phyloP scores from a whole-genome alignment of 2,113 vertebrate species.

The Scomber scombrus region DNA sequence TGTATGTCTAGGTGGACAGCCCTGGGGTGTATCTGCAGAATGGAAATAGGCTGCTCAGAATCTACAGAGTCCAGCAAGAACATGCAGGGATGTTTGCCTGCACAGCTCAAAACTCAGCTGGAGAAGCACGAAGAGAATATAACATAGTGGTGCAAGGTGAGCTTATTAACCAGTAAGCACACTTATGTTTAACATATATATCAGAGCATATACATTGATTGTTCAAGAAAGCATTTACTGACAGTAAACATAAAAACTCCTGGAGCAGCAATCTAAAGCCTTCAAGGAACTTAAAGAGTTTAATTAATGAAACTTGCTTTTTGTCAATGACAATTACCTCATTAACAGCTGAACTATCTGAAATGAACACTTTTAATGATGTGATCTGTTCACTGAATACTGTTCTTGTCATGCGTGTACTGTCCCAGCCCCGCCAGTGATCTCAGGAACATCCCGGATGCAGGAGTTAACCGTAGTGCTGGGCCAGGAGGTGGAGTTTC shows the following conservation, averaged over 20 bases:
- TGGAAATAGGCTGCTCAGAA: conserved; percentile 82
- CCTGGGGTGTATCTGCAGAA: conserved; percentile 81
- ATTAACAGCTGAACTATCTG: background rate
- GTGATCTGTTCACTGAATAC: too few species aligned
- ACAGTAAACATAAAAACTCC: background rate
- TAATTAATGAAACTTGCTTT: conserved; percentile 5
- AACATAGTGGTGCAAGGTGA: conserved; percentile 88
- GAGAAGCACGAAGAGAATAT: conserved; percentile 81
- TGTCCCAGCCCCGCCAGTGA: conserved; percentile 86
- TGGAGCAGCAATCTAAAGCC: too few species aligned
- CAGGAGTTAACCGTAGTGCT: conserved; percentile 85
- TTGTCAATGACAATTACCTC: background rate
- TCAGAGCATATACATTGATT: background rate
- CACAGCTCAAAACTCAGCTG: conserved; percentile 85
- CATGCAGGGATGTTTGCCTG: conserved; percentile 88
- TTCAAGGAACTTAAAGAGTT: background rate
- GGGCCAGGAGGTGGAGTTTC: conserved; percentile 84
- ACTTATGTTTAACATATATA: background rate
- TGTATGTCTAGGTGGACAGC: conserved; percentile 79
- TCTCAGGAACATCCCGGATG: conserved; percentile 81
- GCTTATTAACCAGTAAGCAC: conserved; percentile 33
- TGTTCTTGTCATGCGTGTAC: background rate
- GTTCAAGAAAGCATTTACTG: background rate
- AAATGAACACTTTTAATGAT: background rate
- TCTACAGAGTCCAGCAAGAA: conserved; percentile 83